Conservation (phyloP, 92 coral and sea anemone genomes). For the Paramuricea clavata region DNA sequence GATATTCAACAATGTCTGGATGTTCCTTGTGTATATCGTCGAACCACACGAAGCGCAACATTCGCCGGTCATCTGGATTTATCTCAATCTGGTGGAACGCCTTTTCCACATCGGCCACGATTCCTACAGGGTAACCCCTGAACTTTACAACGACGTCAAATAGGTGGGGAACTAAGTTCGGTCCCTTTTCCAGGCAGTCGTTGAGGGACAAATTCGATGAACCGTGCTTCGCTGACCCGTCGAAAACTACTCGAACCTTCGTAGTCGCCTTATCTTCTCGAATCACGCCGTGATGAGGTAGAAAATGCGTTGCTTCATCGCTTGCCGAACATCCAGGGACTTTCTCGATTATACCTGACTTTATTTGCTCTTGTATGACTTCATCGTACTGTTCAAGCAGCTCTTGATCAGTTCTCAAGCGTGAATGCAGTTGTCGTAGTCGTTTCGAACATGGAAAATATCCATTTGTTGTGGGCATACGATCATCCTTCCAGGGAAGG, state of each 20-base stretch:
- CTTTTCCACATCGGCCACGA: neutral
- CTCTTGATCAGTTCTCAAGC: neutral
- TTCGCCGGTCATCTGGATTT: neutral
- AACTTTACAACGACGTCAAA: neutral
- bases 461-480: neutral
- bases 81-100: slow-evolving; percentile 32
- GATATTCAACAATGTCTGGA: too few relatives aligned
- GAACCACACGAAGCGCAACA: slow-evolving; percentile 22
- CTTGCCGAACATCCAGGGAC: too few relatives aligned
- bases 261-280: neutral
- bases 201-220: neutral
- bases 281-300: neutral
- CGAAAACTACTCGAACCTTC: neutral
- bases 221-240: neutral
- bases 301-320: neutral
- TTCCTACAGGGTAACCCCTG: slow-evolving; percentile 20
- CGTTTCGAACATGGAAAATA: neutral
- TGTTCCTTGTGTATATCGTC: too few relatives aligned
- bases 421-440: neutral
- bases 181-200: slow-evolving; percentile 22
- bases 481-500: neutral
- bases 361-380: neutral
- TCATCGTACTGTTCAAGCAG: neutral
- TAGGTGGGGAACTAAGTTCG: slow-evolving; percentile 18
- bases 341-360: neutral